Percentiles rank a stretch among this genome's conserved stretches.
Evolutionary conservation across 92 coral and sea anemone species (phyloP).

Genomic region (Isaurus tuberculatus): DNA sequence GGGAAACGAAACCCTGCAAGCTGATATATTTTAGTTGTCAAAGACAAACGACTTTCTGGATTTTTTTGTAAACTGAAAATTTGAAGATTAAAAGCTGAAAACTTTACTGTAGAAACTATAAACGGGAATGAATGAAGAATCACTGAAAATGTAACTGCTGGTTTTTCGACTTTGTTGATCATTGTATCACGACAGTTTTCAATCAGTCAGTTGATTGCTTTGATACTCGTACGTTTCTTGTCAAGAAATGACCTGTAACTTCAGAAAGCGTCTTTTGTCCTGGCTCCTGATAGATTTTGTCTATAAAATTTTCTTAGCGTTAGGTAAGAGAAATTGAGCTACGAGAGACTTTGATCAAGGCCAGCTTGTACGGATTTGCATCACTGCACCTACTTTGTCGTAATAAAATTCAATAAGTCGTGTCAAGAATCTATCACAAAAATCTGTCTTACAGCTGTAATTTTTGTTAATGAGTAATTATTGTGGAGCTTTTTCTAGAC

Average conservation of each 20-base stretch:
- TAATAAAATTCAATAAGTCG: neutral
- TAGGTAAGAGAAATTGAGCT: neutral
- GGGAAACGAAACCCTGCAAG: slow-evolving; percentile 21
- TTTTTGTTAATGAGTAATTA: neutral
- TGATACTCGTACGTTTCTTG: slow-evolving; percentile 33
- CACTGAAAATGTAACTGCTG: neutral
- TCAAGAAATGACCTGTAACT: slow-evolving; percentile 18
- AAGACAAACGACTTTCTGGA: neutral
- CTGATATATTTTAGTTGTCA: neutral
- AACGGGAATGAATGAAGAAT: neutral
- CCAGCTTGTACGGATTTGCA: neutral
- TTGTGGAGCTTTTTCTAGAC: neutral
- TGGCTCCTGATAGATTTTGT: slow-evolving; percentile 1
- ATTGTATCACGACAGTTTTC: neutral
- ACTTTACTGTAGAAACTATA: neutral
- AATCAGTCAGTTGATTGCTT: slow-evolving; percentile 1
- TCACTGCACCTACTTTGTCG: neutral
- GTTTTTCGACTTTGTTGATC: neutral
- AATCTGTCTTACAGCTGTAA: neutral
- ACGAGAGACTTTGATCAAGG: neutral
- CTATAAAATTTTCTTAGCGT: neutral
- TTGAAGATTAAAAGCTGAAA: neutral
- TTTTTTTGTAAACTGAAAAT: neutral
- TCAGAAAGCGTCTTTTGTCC: neutral
- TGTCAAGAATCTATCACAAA: neutral